These are phyloP conservation scores for Amphipoea lucens DNA, from an alignment of 2,888 invertebrate species.

Conservation along the genomic window DNA sequence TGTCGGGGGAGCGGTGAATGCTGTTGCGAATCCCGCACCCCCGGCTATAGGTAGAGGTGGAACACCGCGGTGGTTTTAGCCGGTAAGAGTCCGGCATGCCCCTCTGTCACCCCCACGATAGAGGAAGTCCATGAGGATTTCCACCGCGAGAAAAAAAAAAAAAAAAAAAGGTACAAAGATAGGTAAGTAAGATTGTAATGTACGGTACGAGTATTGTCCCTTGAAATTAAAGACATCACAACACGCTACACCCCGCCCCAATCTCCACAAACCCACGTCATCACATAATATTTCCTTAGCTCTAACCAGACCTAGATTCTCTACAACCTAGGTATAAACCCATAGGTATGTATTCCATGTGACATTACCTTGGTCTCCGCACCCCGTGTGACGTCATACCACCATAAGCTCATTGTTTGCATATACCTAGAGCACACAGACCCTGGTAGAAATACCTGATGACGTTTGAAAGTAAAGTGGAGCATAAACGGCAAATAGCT, in stretches of 20 bases:
- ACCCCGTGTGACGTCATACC: conserved; percentile 49
- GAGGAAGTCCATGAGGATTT: no score
- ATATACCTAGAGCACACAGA: conserved; percentile 28
- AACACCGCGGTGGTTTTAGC: no score
- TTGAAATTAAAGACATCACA: neutral
- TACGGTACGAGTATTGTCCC: no score
- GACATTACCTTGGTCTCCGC: conserved; percentile 49
- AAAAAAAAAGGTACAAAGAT: no score
- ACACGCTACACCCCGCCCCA: neutral
- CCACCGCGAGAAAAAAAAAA: no score
- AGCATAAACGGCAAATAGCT: neutral
- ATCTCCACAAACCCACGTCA: neutral
- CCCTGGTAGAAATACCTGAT: conserved; percentile 26
- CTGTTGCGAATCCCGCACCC: no score
- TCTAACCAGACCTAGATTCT: conserved; percentile 47
- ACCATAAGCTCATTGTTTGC: conserved; percentile 47
- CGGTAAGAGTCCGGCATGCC: no score
- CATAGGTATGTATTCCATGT: conserved; percentile 18
- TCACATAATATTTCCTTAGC: neutral
- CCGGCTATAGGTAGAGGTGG: no score
- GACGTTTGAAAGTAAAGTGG: neutral
- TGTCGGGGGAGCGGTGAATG: no score
- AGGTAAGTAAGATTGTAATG: neutral
- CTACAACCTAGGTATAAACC: conserved; percentile 14
- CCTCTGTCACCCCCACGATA: no score